Evolutionary conservation across 2,888 invertebrate genomes (phyloP), one percentile per base, ranked within the genome.

Genomic region (Meghimatium bilineatum): DNA sequence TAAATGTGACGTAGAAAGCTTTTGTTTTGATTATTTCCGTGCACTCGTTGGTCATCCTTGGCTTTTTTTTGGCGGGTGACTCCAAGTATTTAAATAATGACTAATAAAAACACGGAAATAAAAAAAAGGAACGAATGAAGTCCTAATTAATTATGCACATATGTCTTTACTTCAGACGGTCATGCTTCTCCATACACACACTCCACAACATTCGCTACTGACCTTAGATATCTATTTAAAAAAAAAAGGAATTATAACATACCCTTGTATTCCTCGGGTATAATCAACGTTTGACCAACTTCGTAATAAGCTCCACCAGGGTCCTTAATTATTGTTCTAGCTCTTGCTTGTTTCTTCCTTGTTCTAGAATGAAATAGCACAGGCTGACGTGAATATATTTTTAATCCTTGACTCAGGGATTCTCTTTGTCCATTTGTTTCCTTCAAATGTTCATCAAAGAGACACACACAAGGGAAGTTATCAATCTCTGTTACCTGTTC

Each of bases 271-370:
- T 86, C 85, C 32, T 86, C 87, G 0, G 91, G 92, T n/a, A 92
- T 88, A 34, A 88, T 82, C 44, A 92, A 80, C 0, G 91, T 91
- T 85, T 91, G 90, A 32, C 92, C 92, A 12, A 91, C 88, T 82
- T 91, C 91, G n/a, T 87, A 89, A 69, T 89, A 91, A 29, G 89
- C 88, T 20, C 91, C 92, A 26, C 86, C 72, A 34, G 87, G 84
- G 83, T 92, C 90, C 36, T 88, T 88, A 82, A 89, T 89, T 63
- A 91, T 90, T 6, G 91, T 91, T 72, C 91, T 84, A 0, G 89
- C 91, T 38, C 86, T 75, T 0, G 85, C 90, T 32, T 89, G 88
- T 34, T 84, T 84, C 84, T 90, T 90, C 56, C 76, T 85, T 26
- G 85, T 84, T 20, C 87, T 77, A 14, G 75, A 86, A 66, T 88